Evolutionary conservation across 2,797 vertebrate genomes (phyloP), one percentile per base, ranked within the genome.

Genomic region (Enteromius anoplus): DNA sequence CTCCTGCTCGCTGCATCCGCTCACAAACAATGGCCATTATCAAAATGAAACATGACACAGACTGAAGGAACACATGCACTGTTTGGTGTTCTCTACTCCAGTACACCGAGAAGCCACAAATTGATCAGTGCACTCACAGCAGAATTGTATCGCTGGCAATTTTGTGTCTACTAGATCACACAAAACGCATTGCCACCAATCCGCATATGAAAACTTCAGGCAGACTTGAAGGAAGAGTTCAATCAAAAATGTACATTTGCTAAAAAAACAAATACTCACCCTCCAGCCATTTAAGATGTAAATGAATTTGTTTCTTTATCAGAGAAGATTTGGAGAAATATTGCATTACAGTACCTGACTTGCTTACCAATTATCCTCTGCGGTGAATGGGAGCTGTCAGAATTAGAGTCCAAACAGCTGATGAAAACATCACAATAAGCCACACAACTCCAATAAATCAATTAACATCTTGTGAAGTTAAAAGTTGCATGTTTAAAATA

Each of bases 1-100:
- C 80, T 81, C 69, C 40, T 49, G 19, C 58, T 58, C 9, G 42
- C 49, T 70, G 45, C 70, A 75, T 75, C 69, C 70, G 4, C 58
- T 53, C 10, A 5, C n/a, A 51, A 19, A 19, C 51, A 68, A 60
- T 55, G 78, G 26, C 34, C 34, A 58, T 80, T 65, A 53, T 80
- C 69, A 68, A 49, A 82, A 70, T 71, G 75, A 78, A 78, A 75
- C 47, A 84, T 85, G 83, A 75, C 83, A 79, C 69, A 34, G 21
- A 51, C 69, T 87, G 62, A 75, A 78, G 78, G 79, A 65, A 73
- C 53, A 80, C 72, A 75, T 69, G 64, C 47, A 72, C 26, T 29
- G 49, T 64, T 68, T 51, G 84, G 60, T 79, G 72, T 65, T 60
- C 37, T 55, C 9, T 4, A 40, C 76, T 80, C 70, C 29, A 42